phyloP scores from a whole-genome alignment of 1,140 invertebrate species.

The Drosophila subpulchrella region DNA sequence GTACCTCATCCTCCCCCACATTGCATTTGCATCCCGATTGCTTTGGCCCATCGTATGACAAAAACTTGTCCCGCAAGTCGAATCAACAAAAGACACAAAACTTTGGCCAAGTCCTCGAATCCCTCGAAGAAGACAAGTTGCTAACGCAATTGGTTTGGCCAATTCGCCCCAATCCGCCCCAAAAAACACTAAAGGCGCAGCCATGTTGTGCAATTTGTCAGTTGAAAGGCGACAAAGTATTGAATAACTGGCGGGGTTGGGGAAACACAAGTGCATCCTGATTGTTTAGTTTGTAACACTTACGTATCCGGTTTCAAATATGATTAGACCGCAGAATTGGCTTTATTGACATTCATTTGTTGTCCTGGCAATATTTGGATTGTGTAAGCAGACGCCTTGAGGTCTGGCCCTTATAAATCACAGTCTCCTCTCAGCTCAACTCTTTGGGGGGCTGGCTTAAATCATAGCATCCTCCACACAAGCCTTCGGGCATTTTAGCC shows the following conservation, averaged over 20 bases:
- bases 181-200: slow-evolving; percentile 39
- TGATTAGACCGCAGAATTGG: slow-evolving; percentile 18
- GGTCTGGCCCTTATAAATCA: slow-evolving; percentile 6
- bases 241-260: slow-evolving; percentile 42
- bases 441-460: slow-evolving; percentile 2
- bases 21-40: slow-evolving; percentile 74
- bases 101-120: slow-evolving; percentile 44
- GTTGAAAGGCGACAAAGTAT: slow-evolving; percentile 48
- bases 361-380: not conserved
- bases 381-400: not conserved
- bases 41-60: slow-evolving; percentile 37
- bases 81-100: slow-evolving; percentile 40
- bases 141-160: slow-evolving; percentile 47
- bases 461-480: not conserved
- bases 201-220: slow-evolving; percentile 71
- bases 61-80: slow-evolving; percentile 38
- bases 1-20: slow-evolving; percentile 21
- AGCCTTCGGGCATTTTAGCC: not conserved
- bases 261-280: slow-evolving; percentile 2
- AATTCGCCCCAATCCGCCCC: not conserved
- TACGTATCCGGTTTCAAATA: slow-evolving; percentile 19
- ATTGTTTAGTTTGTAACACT: slow-evolving; percentile 3
- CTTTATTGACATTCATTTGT: slow-evolving; percentile 10
- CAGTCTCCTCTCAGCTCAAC: not conserved
- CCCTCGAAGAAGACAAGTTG: slow-evolving; percentile 50